phyloP scores from a whole-genome alignment of 2,797 vertebrate genomes.

The Dermochelys coriacea region DNA sequence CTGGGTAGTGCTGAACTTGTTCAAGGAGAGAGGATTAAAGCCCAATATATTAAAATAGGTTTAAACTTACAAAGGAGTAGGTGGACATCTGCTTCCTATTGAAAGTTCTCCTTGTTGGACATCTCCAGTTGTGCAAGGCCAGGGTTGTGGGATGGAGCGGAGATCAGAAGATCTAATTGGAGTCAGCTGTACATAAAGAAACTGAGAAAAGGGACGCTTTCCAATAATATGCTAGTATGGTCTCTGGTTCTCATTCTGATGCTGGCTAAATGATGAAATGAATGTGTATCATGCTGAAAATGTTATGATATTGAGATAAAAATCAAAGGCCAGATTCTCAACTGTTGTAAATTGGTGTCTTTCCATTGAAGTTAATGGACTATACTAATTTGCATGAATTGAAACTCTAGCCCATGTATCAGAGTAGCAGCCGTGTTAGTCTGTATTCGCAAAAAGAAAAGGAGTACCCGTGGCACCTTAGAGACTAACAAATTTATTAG shows the following conservation, averaged over 20 bases:
- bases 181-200: background rate
- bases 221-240: background rate
- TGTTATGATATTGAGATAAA: background rate
- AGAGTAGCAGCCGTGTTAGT: too few relatives aligned
- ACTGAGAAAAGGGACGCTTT: background rate
- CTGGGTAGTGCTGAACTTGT: background rate
- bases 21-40: background rate
- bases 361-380: conserved; percentile 2
- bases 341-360: background rate
- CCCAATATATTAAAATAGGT: background rate
- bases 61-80: background rate
- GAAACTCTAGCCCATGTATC: background rate
- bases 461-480: too few relatives aligned
- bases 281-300: background rate
- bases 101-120: background rate
- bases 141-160: background rate
- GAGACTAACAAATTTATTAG: too few relatives aligned
- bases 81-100: background rate
- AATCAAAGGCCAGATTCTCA: background rate
- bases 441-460: too few relatives aligned
- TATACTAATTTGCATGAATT: background rate
- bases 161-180: conserved; percentile 4
- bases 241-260: background rate
- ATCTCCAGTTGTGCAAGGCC: background rate
- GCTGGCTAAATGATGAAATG: conserved; percentile 33